Base-by-base conservation (phyloP, 2,797 vertebrate species). In the Oreochromis grahami region DNA sequence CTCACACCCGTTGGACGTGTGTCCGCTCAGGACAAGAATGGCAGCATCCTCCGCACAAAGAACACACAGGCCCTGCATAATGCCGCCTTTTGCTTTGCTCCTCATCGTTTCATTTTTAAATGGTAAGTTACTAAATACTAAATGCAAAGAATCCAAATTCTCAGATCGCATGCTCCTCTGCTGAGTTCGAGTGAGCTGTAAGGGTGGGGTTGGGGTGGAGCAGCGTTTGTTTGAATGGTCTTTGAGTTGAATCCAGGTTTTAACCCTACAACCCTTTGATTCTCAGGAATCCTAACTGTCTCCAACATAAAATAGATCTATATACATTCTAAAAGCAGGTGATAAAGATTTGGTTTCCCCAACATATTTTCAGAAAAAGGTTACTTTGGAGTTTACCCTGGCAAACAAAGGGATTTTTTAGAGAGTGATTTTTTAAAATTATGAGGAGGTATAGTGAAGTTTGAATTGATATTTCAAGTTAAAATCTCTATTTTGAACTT, bases 191-290 rank as follows among this genome's bases (percentile, higher is more conserved):
- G 65, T 51, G 85, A 80, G 65, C 15, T 32, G n/a, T 36, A 83
- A 78, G 83, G 87, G 86, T 83, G 82, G 90, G 89, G 86, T 41
- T 60, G 38, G 80, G 80, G 58, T 79, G 85, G 90, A 87, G 84
- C 81, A 84, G 79, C 84, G 87, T 90, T 93, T 91, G 84, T 92
- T 90, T 93, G 89, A 87, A 90, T 92, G 90, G 84, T 88, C 77
- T 89, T 87, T 58, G 78, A 91, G 85, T 76, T 90, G 68, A 89
- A 88, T 85, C 83, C 85, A 86, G 63, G 78, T 88, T 95, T 94
- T 94, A 95, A 94, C 93, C 90, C 92, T 93, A 95, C 91, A 92
- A 91, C 88, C 74, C 32, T 87, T 89, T 84, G 19, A 76, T 53
- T 83, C 68, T 38, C 87, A 87, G 89, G 86, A 91, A 90, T 80